phyloP scores from a whole-genome alignment of 2,113 vertebrate species.

The Ursus arctos region DNA sequence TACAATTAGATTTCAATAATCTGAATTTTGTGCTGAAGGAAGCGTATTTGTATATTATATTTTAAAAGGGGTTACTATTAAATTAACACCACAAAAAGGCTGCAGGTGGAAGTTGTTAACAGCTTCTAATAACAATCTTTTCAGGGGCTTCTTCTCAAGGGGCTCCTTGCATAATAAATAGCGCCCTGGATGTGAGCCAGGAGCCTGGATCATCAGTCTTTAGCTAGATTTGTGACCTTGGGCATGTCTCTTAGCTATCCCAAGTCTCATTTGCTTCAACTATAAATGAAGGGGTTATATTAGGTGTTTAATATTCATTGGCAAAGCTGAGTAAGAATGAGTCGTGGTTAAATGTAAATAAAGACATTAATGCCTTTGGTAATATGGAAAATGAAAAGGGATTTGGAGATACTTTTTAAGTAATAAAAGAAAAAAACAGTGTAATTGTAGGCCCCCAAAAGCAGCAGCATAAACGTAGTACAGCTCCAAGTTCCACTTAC shows the following conservation, averaged over 20 bases:
- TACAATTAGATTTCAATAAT: conserved; percentile 20
- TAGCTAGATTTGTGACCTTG: background rate
- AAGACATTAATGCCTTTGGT: conserved; percentile 11
- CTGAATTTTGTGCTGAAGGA: conserved; percentile 22
- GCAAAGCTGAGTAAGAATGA: background rate
- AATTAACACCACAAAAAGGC: conserved; percentile 31
- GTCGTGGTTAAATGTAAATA: background rate
- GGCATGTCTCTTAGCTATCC: background rate
- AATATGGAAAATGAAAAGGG: background rate
- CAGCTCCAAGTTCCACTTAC: background rate
- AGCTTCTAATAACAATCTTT: background rate
- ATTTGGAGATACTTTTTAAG: background rate
- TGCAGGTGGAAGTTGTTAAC: conserved; percentile 14
- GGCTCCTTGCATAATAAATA: background rate
- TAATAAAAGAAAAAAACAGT: background rate
- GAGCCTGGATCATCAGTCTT: background rate
- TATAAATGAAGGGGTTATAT: conserved; percentile 1
- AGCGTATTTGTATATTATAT: conserved; percentile 18
- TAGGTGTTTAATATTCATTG: conserved; percentile 42
- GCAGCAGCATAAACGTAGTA: background rate
- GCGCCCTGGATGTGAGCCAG: background rate
- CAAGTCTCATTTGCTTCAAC: background rate
- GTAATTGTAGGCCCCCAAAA: background rate
- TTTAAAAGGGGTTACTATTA: background rate
- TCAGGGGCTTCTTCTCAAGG: background rate